phyloP scores from a whole-genome alignment of 2,113 vertebrate species.

The Peucedramus taeniatus region DNA sequence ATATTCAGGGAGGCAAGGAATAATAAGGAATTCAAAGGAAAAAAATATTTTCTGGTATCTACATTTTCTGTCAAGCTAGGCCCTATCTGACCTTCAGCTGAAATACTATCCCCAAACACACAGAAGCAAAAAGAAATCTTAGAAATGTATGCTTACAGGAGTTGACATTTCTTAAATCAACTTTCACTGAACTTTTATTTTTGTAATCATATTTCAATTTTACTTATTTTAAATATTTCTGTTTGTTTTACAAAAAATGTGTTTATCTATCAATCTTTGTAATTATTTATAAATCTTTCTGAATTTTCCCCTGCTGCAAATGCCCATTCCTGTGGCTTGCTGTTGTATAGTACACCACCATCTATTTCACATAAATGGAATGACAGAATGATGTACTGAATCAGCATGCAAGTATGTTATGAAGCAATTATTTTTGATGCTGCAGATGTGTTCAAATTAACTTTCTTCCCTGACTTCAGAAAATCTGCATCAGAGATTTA shows the following conservation, averaged over 20 bases:
- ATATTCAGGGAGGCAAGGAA: neutral
- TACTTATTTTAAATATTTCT: neutral
- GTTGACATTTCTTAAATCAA: neutral
- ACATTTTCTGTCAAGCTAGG: neutral
- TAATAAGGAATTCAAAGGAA: neutral
- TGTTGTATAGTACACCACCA: neutral
- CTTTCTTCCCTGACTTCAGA: conserved; percentile 39
- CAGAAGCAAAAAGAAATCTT: neutral
- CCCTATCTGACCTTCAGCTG: neutral
- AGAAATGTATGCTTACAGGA: neutral
- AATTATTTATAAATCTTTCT: neutral
- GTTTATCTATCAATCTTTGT: neutral
- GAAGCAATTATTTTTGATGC: conserved; percentile 39
- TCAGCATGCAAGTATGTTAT: conserved; percentile 22
- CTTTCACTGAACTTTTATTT: neutral
- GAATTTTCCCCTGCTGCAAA: neutral
- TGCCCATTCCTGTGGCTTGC: neutral
- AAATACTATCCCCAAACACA: neutral
- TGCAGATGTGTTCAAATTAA: conserved; percentile 52
- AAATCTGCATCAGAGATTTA: conserved; percentile 31
- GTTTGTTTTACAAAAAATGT: neutral
- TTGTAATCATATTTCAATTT: neutral
- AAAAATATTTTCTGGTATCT: neutral
- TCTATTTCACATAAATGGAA: conserved; percentile 4
- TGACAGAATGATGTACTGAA: conserved; percentile 40